Evolutionary conservation across 2,888 invertebrate species (phyloP).

Genomic region (Drosophila birchii): DNA sequence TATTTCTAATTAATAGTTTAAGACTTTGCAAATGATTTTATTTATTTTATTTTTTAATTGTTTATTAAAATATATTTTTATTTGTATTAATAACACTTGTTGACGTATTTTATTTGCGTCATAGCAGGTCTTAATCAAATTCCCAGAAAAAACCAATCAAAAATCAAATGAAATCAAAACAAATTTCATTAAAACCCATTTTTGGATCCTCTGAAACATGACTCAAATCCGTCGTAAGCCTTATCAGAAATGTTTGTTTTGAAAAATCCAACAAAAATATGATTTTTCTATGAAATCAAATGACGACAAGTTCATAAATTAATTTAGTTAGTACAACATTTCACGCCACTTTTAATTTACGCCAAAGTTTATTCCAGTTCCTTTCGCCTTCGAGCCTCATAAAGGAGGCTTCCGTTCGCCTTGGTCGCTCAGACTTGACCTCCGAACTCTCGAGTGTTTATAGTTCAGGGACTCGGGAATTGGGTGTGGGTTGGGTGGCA

Average conservation of each 20-base stretch:
- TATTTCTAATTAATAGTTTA: background rate
- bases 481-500: constrained; percentile 24
- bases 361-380: background rate
- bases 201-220: background rate
- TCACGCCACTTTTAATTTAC: constrained; percentile 12
- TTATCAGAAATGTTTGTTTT: background rate
- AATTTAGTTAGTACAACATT: constrained; percentile 8
- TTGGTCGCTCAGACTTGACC: constrained; percentile 47
- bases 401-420: constrained; percentile 40
- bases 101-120: background rate
- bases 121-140: background rate
- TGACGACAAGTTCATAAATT: background rate
- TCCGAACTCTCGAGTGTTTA: background rate
- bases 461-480: constrained; percentile 16
- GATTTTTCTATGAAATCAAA: background rate
- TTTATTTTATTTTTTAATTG: no score
- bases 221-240: background rate
- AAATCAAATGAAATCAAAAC: background rate
- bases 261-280: background rate
- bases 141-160: background rate
- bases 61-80: no score
- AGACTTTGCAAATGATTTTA: no score
- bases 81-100: no score
- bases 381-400: constrained; percentile 29
- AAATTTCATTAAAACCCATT: background rate